phyloP scores from a whole-genome alignment of 2,113 vertebrate genomes.

The Egretta garzetta region DNA sequence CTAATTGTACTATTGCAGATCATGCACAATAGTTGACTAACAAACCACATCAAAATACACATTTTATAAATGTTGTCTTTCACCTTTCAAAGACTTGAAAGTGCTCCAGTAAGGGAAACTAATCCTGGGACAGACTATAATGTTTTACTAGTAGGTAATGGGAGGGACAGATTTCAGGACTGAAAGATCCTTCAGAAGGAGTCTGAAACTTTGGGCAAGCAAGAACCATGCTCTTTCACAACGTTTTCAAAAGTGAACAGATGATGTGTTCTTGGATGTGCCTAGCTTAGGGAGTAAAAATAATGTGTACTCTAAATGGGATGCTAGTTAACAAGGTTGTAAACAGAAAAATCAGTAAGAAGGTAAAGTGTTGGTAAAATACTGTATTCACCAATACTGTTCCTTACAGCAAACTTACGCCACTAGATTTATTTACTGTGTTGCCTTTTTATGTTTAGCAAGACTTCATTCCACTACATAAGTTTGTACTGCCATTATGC shows the following conservation, averaged over 20 bases:
- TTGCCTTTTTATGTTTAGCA: slow-evolving; percentile 34
- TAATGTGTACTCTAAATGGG: neutral
- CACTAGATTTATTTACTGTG: slow-evolving; percentile 17
- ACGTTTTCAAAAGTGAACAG: slow-evolving; percentile 13
- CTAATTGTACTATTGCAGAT: neutral
- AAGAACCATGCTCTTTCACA: neutral
- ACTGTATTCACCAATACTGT: neutral
- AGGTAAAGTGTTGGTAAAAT: neutral
- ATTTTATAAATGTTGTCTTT: neutral
- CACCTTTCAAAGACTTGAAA: neutral
- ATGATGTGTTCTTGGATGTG: slow-evolving; percentile 7
- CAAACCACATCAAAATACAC: neutral
- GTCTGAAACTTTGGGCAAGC: neutral
- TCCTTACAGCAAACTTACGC: neutral
- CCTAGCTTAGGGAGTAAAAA: slow-evolving; percentile 33
- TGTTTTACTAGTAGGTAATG: neutral
- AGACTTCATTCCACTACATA: neutral
- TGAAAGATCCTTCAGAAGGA: neutral
- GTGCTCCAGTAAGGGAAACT: neutral
- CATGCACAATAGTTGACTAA: neutral
- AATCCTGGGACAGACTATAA: neutral
- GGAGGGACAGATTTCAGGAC: neutral
- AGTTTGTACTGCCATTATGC: neutral
- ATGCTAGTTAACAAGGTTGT: slow-evolving; percentile 24
- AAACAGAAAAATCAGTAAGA: slow-evolving; percentile 30